Base-by-base conservation (phyloP, 2,888 invertebrate species). In the Oligia latruncula region DNA sequence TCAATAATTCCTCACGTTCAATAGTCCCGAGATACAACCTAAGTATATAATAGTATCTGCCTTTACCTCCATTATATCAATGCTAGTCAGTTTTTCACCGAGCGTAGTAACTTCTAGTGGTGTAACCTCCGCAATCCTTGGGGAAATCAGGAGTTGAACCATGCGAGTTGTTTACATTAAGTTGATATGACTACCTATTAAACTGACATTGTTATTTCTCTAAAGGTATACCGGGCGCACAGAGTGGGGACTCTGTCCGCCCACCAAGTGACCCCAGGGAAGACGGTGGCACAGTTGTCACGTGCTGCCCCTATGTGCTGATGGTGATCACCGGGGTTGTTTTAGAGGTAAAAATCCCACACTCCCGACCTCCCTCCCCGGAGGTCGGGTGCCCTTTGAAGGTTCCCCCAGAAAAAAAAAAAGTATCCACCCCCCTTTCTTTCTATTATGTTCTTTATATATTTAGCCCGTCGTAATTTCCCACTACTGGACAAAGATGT, bases 81-180 rank as follows among this genome's bases (percentile, higher is more conserved):
- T 55, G 35, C 15, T 62, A 58, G 35, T 43, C 15, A 55, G 52
- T 66, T 80, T 80, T 80, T 73, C 52, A 20, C 13, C 20, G 60
- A 80, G 49, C 66, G n/a, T 43, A 11, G 55, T n/a, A 13, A 60
- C 15, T 65, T 79, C 71, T 60, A 66, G 60, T 60, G 46, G 35
- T 84, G 23, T 81, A 58, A 60, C 71, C 49, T 29, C 64, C 11
- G 5, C 23, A 17, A 52, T 35, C 81, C 75, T n/a, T 15, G 0
- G 81, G 81, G 81, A 81, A 81, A 81, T 81, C 70, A 75, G 15
- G 35, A 66, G 70, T 17, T 52, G 40, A 70, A 49, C 81, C 74
- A 58, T 74, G 49, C 49, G 64, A 49, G 58, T 67, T 80, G 29
- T 35, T 72, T 68, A 68, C 58, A 70, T 68, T 74, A 80, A 52